Conservation (phyloP, 2,797 vertebrate species). For the Lacerta viridis region DNA sequence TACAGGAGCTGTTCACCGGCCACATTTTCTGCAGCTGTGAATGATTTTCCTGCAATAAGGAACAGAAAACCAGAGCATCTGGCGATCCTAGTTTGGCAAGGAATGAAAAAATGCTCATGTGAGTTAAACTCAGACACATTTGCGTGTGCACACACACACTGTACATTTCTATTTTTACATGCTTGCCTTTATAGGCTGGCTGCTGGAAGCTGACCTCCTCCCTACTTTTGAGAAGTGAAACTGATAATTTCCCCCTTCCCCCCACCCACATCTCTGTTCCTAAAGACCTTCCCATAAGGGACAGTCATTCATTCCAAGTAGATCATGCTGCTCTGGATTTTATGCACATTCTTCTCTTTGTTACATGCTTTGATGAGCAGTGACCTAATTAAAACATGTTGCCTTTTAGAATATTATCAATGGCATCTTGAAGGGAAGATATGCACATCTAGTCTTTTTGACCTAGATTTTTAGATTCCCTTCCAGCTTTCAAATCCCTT, state of each 20-base stretch:
- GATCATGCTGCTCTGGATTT: slow-evolving; percentile 1
- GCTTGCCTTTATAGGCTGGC: background rate
- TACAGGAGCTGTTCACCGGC: background rate
- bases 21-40: background rate
- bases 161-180: background rate
- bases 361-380: slow-evolving; percentile 45
- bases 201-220: slow-evolving; percentile 1
- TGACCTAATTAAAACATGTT: slow-evolving; percentile 42
- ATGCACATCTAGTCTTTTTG: slow-evolving; percentile 21
- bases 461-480: slow-evolving; percentile 40
- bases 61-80: background rate
- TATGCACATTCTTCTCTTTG: slow-evolving; percentile 13
- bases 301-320: slow-evolving; percentile 26
- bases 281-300: slow-evolving; percentile 34
- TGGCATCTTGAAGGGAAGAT: slow-evolving; percentile 35
- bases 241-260: background rate
- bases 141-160: background rate
- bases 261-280: background rate
- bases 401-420: slow-evolving; percentile 40
- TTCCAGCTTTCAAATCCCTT: slow-evolving; percentile 27
- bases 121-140: background rate
- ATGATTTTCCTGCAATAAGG: background rate
- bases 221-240: background rate
- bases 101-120: background rate
- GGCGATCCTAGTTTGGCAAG: background rate